A percentile compares a stretch with the other conserved stretches of the same genome.
These are phyloP conservation scores for Ostrea denselamellosa DNA, from an alignment of 1,140 invertebrate genomes.

Conservation along the genomic window DNA sequence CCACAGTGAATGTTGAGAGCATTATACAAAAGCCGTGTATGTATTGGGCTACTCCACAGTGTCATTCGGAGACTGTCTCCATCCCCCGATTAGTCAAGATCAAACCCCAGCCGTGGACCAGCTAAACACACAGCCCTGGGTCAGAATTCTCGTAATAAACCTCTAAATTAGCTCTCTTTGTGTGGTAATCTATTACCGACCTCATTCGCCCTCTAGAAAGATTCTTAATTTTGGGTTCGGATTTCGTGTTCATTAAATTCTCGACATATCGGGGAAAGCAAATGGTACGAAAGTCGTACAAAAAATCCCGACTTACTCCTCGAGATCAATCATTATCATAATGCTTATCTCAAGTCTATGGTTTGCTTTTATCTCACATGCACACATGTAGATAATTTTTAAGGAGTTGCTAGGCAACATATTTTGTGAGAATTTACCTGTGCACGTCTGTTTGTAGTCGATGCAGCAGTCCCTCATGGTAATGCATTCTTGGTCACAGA, in stretches of 20 bases:
- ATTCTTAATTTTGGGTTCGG: slow-evolving; percentile 13
- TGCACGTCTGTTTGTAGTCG: slow-evolving; percentile 67
- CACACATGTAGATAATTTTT: slow-evolving; percentile 14
- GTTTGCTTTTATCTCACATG: slow-evolving; percentile 19
- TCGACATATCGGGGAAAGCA: not conserved
- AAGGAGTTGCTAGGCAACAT: slow-evolving; percentile 29
- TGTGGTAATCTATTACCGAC: slow-evolving; percentile 19
- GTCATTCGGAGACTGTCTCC: not conserved
- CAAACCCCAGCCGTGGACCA: not conserved
- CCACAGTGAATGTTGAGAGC: not conserved
- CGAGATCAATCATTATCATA: not conserved
- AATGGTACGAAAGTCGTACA: not conserved
- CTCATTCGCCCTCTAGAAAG: slow-evolving; percentile 4
- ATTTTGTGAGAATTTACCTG: slow-evolving; percentile 57
- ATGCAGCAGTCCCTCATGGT: slow-evolving; percentile 71
- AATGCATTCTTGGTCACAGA: slow-evolving; percentile 70
- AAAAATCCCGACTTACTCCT: not conserved
- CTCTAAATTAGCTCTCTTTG: slow-evolving; percentile 25
- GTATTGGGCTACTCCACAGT: not conserved
- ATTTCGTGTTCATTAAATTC: slow-evolving; percentile 9
- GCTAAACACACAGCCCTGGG: slow-evolving; percentile 29
- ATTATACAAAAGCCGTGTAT: not conserved
- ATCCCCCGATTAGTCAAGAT: not conserved
- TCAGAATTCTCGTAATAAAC: not conserved
- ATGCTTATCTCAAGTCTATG: slow-evolving; percentile 14